Base-by-base conservation (phyloP, 1,140 invertebrate genomes). In the Drosophila nigromelanica region DNA sequence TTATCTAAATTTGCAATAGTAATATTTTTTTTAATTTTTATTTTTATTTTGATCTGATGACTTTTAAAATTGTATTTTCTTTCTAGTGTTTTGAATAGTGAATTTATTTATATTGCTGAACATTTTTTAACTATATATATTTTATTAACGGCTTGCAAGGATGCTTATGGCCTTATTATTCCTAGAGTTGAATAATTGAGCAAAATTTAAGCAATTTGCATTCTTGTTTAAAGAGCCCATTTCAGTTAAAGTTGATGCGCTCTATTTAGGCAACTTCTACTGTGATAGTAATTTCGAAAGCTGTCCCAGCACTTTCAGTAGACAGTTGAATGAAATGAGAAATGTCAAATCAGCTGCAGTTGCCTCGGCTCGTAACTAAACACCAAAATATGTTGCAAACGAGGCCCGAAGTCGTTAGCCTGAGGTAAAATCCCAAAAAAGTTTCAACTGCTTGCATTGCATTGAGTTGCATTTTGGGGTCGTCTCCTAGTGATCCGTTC, bases 401-500 rank as follows among this genome's bases (percentile, higher is more conserved):
- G 15, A 33, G 15, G 11, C 21, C 30, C 24, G 21, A 35, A 12
- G 50, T 7, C 24, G 18, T 48, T 48, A n/a, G 6, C 24, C 58
- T 15, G 0, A 35, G 27, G 12, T 42, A 42, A 40, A 21, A 3
- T 39, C 39, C 51, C 8, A 18, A 35, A 35, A 35, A 43, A 51
- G 54, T 54, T 59, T 47, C 15, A 3, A 55, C 66, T 40, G 64
- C 45, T 11, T 27, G 64, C 45, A 11, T 27, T 60, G 58, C 58
- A 54, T 54, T 62, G 48, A 47, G 67, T 51, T 71, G 62, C 70
- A 60, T 37, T 61, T 51, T 66, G 52, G 59, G 56, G 64, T 83
- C 61, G 59, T 45, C 63, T 51, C 67, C 79, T 64, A 50, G 24
- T 45, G 73, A 68, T 80, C 80, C 74, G 80, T 69, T 59, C 64